Evolutionary conservation across 1,140 invertebrate genomes (phyloP).

Genomic region (Drosophila funebris): DNA sequence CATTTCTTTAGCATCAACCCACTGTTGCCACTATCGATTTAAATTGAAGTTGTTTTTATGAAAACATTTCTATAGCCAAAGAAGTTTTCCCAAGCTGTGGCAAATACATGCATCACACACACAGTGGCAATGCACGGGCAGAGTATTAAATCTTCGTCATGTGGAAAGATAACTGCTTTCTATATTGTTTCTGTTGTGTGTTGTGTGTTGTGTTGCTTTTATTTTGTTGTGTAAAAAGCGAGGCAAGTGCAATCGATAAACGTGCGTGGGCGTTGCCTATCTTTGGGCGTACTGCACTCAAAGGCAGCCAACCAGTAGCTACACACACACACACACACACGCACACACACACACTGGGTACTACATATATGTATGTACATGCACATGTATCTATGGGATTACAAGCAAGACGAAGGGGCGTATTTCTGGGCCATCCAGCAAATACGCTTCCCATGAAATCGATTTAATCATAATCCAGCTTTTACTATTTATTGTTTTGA

Average conservation of each 20-base stretch:
- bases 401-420: conserved; percentile 27
- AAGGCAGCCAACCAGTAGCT: conserved; percentile 26
- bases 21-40: too few relatives aligned
- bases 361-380: too few relatives aligned
- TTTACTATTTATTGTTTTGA: conserved; percentile 82
- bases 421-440: conserved; percentile 28
- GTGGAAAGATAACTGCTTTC: neutral
- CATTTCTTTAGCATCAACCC: too few relatives aligned
- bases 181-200: conserved; percentile 4
- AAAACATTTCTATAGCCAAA: too few relatives aligned
- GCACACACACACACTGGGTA: neutral
- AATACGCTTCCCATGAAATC: conserved; percentile 71
- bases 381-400: conserved; percentile 24
- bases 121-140: too few relatives aligned
- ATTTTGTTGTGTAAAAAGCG: conserved; percentile 23
- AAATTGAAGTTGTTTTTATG: too few relatives aligned
- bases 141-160: conserved; percentile 1
- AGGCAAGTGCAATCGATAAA: conserved; percentile 59
- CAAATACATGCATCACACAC: too few relatives aligned
- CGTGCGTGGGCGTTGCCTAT: conserved; percentile 62
- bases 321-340: conserved; percentile 4
- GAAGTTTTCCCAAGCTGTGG: too few relatives aligned
- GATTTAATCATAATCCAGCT: conserved; percentile 82
- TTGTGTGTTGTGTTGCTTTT: conserved; percentile 15
- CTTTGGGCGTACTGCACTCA: conserved; percentile 66